Evolutionary conservation across 2,113 vertebrate genomes (phyloP).

Genomic region (Salvelinus fontinalis): DNA sequence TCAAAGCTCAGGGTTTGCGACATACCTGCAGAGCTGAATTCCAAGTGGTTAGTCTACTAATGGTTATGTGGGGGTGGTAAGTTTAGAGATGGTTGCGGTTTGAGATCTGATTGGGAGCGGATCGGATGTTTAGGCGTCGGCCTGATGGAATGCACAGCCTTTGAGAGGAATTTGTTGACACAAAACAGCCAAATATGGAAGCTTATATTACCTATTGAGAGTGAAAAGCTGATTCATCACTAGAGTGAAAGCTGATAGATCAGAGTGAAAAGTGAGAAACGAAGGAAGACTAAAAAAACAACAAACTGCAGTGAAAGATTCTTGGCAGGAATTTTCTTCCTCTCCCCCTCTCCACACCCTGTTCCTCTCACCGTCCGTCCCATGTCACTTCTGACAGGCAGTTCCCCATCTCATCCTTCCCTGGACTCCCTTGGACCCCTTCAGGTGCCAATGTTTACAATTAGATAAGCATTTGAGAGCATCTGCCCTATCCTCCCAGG

Average conservation of each 20-base stretch:
- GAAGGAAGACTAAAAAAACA: background rate
- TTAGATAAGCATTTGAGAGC: constrained; percentile 18
- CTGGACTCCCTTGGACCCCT: background rate
- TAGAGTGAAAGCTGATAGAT: background rate
- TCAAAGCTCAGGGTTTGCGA: background rate
- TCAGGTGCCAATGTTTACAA: constrained; percentile 2
- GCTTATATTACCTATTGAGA: background rate
- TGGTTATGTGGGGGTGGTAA: background rate
- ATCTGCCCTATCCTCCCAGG: constrained; percentile 15
- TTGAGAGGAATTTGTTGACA: constrained; percentile 7
- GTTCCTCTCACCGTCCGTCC: background rate
- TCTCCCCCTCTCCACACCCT: background rate
- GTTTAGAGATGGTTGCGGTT: background rate
- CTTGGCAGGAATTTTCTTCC: background rate
- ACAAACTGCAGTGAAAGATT: background rate
- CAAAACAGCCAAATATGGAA: constrained; percentile 12
- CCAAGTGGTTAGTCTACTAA: background rate
- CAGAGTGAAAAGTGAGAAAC: background rate
- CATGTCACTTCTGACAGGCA: background rate
- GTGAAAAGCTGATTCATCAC: background rate
- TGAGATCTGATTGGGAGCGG: background rate
- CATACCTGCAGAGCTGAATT: background rate
- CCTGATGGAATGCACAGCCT: constrained; percentile 11
- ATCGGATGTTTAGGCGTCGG: constrained; percentile 11
- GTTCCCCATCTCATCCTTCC: background rate